Evolutionary conservation across 2,797 vertebrate genomes (phyloP).

Genomic region (Chaetophractus vellerosus): DNA sequence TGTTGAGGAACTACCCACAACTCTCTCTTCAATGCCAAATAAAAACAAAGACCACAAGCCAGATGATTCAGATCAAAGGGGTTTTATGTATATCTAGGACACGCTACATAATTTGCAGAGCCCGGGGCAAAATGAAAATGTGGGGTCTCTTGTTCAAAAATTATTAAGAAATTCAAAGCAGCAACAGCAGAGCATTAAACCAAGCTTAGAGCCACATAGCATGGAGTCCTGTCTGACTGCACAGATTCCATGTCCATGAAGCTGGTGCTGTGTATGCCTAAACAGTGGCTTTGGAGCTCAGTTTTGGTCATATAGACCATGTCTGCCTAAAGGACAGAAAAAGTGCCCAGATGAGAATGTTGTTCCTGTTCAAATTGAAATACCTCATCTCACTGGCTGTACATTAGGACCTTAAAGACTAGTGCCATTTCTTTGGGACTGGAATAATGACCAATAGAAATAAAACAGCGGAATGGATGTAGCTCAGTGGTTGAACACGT

Average conservation of each 20-base stretch:
- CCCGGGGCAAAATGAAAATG: conserved; percentile 2
- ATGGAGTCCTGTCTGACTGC: background rate
- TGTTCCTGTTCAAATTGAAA: conserved; percentile 41
- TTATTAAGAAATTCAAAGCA: background rate
- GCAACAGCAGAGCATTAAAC: background rate
- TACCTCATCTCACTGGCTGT: background rate
- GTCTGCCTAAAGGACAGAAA: background rate
- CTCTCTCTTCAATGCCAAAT: conserved; percentile 25
- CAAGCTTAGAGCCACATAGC: background rate
- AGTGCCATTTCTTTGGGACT: background rate
- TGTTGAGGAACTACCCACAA: background rate
- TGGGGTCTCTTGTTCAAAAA: background rate
- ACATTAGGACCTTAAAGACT: background rate
- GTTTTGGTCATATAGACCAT: background rate
- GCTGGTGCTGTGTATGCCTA: background rate
- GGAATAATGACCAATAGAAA: background rate
- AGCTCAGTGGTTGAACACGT: no score
- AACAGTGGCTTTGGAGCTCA: background rate
- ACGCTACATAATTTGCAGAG: conserved; percentile 2
- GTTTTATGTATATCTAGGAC: background rate
- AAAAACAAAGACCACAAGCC: conserved; percentile 38
- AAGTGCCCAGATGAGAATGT: background rate
- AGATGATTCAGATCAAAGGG: conserved; percentile 15
- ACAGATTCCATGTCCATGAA: background rate
- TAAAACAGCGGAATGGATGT: background rate